These are phyloP conservation scores for Periophthalmus magnuspinnatus DNA, from an alignment of 2,797 vertebrate species.

Conservation along the genomic window DNA sequence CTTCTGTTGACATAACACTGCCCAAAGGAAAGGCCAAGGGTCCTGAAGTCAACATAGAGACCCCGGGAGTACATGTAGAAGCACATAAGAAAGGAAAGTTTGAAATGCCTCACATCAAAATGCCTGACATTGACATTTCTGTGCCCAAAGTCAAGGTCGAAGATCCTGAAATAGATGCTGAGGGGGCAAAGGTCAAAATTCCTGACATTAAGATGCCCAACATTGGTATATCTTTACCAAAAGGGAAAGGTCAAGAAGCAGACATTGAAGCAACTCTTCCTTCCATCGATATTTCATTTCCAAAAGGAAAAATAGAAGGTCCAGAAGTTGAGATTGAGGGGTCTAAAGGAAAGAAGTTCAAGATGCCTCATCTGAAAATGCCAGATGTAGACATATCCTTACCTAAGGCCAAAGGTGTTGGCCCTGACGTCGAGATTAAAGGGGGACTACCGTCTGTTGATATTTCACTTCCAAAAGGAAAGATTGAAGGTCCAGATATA, in stretches of 20 bases:
- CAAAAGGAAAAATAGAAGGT: slow-evolving; percentile 49
- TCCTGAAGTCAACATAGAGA: slow-evolving; percentile 6
- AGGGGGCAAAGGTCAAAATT: slow-evolving; percentile 23
- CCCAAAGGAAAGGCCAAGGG: slow-evolving; percentile 45
- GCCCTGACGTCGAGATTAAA: too few relatives aligned
- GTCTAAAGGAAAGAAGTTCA: slow-evolving; percentile 41
- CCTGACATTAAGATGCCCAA: slow-evolving; percentile 20
- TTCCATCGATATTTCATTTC: slow-evolving; percentile 58
- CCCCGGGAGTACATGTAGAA: neutral
- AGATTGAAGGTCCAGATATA: slow-evolving; percentile 47
- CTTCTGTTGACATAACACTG: slow-evolving; percentile 25
- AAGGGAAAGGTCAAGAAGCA: slow-evolving; percentile 27
- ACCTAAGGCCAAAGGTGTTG: too few relatives aligned
- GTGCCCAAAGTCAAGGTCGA: neutral
- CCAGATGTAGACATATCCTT: too few relatives aligned
- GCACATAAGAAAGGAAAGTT: slow-evolving; percentile 23
- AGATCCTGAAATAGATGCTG: too few relatives aligned
- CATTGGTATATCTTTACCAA: neutral
- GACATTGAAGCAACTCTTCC: slow-evolving; percentile 39
- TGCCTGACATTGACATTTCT: slow-evolving; percentile 27
- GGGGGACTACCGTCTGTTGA: too few relatives aligned
- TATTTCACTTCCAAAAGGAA: slow-evolving; percentile 58
- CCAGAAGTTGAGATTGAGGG: slow-evolving; percentile 30
- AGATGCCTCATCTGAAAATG: slow-evolving; percentile 23
- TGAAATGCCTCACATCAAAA: slow-evolving; percentile 39